phyloP scores from a whole-genome alignment of 2,888 invertebrate species.

The Pseudococcus viburni region DNA sequence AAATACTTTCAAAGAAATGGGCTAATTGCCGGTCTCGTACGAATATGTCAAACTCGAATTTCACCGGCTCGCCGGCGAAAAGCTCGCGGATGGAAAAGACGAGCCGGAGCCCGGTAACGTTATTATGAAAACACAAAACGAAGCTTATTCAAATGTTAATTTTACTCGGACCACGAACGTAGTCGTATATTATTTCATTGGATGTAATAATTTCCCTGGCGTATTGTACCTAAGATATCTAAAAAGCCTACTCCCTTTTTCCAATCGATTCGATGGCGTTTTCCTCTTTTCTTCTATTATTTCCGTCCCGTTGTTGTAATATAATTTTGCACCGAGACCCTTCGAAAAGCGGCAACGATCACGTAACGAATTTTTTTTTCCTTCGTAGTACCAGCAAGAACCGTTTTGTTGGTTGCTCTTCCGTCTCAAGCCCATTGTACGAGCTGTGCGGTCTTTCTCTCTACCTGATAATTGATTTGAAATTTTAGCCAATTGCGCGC shows the following conservation, averaged over 20 bases:
- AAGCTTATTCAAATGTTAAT: constrained; percentile 55
- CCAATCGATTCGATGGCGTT: constrained; percentile 57
- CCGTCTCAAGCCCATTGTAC: not conserved
- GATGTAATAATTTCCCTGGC: constrained; percentile 57
- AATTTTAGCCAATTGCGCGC: constrained; percentile 52
- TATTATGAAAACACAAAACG: constrained; percentile 51
- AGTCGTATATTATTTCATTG: constrained; percentile 56
- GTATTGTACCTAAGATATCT: constrained; percentile 56
- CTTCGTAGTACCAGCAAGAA: not conserved
- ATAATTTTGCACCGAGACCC: constrained; percentile 36
- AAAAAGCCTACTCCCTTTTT: constrained; percentile 56
- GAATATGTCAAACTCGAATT: constrained; percentile 52
- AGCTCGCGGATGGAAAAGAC: not conserved
- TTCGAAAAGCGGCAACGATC: constrained; percentile 43
- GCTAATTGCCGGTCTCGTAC: constrained; percentile 53
- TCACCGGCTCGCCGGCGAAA: not conserved
- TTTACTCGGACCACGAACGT: constrained; percentile 51
- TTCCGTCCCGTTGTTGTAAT: constrained; percentile 56
- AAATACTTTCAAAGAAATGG: constrained; percentile 53
- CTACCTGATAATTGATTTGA: constrained; percentile 50
- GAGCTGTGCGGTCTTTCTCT: constrained; percentile 5
- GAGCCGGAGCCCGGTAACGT: constrained; percentile 19
- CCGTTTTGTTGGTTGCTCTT: not conserved
- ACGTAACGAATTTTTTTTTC: constrained; percentile 40
- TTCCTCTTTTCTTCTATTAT: constrained; percentile 58